A percentile compares a stretch with the other conserved stretches of the same genome.
Evolutionary conservation across 2,888 invertebrate species (phyloP).

Genomic region (Elysia crispata): DNA sequence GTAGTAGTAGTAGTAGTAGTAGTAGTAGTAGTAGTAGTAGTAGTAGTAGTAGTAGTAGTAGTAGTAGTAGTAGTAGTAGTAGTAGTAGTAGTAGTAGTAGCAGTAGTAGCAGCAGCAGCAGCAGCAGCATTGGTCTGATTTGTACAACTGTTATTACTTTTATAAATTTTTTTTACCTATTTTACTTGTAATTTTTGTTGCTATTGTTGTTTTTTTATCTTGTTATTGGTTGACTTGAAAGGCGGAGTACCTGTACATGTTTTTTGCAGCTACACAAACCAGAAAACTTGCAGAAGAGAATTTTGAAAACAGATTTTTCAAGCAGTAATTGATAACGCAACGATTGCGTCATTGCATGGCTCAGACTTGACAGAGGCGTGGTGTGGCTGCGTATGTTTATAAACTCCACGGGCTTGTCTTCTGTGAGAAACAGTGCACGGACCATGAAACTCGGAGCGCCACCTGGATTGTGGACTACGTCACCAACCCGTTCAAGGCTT

Average conservation of each 20-base stretch:
- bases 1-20: constrained; percentile 9
- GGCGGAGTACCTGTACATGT: not conserved
- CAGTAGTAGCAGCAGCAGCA: not conserved
- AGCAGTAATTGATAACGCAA: no score
- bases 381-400: no score
- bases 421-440: no score
- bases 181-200: not conserved
- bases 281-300: no score
- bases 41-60: constrained; percentile 9
- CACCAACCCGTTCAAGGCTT: no score
- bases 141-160: not conserved
- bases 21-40: constrained; percentile 9
- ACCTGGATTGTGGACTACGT: no score
- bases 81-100: not conserved
- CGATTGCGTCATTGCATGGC: no score
- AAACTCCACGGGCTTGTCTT: no score
- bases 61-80: constrained; percentile 9
- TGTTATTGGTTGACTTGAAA: not conserved
- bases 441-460: no score
- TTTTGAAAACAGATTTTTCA: no score
- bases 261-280: no score
- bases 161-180: not conserved
- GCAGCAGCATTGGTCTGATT: not conserved
- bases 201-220: not conserved
- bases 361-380: no score